A percentile compares a stretch with the other conserved stretches of the same genome.
phyloP scores from a whole-genome alignment of 2,797 vertebrate species.

The Furcifer pardalis region DNA sequence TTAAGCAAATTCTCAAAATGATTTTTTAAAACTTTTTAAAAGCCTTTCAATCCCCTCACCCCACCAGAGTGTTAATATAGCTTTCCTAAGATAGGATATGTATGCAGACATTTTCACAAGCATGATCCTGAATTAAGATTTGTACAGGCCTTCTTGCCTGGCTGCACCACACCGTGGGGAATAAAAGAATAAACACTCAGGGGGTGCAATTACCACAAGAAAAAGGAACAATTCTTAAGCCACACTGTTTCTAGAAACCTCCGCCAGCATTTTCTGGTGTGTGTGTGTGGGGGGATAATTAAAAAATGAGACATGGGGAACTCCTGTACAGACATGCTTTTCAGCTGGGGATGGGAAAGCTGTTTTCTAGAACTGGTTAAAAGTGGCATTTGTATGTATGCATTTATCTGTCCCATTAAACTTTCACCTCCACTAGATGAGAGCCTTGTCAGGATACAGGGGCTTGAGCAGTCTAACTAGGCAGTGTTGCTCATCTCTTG shows the following conservation, averaged over 20 bases:
- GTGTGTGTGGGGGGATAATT: not conserved
- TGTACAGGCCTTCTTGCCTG: not conserved
- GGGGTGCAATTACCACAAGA: not conserved
- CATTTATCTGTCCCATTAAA: not conserved
- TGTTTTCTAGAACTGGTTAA: constrained; percentile 37
- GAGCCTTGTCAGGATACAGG: too few species aligned
- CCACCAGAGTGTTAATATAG: not conserved
- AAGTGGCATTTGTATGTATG: constrained; percentile 24
- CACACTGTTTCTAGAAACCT: not conserved
- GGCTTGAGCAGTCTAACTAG: too few species aligned
- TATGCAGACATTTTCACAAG: not conserved
- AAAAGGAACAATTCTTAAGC: not conserved
- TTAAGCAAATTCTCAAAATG: not conserved
- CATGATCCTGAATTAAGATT: not conserved
- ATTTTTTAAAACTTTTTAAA: too few species aligned
- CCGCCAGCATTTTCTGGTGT: not conserved
- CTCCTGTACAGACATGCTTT: constrained; percentile 34
- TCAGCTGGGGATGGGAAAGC: constrained; percentile 25
- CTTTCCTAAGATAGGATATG: not conserved
- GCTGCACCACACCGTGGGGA: not conserved
- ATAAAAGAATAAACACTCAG: not conserved
- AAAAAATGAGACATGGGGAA: not conserved
- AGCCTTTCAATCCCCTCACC: too few species aligned
- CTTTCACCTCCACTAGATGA: too few species aligned
- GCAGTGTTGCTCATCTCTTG: too few species aligned